Conservation (phyloP, 1,140 invertebrate species). For the Drosophila malerkotliana region DNA sequence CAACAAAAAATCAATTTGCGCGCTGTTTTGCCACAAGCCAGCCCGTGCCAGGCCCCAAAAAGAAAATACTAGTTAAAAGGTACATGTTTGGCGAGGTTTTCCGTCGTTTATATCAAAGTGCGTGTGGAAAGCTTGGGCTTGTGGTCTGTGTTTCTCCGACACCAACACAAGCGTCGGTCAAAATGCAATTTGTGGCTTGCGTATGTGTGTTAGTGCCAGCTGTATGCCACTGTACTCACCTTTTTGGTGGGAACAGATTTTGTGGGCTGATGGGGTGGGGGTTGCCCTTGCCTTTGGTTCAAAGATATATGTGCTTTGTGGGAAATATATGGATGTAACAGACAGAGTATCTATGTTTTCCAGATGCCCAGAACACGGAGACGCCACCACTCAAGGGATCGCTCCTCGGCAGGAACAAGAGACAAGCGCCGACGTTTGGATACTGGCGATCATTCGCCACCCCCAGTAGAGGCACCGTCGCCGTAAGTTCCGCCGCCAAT, state of each 20-base stretch:
- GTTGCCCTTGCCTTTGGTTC: constrained; percentile 13
- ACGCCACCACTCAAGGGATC: constrained; percentile 90
- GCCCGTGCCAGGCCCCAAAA: constrained; percentile 31
- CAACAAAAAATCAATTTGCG: constrained; percentile 72
- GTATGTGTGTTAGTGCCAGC: constrained; percentile 24
- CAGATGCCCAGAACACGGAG: constrained; percentile 92
- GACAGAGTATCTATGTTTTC: constrained; percentile 16
- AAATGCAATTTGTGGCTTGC: constrained; percentile 43
- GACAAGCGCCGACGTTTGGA: constrained; percentile 86
- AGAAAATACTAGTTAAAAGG: constrained; percentile 46
- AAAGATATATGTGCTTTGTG: constrained; percentile 11
- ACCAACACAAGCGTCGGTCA: constrained; percentile 18
- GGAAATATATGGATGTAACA: background rate
- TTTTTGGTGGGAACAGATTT: constrained; percentile 16
- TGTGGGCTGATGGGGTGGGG: constrained; percentile 5
- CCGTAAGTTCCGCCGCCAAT: constrained; percentile 67
- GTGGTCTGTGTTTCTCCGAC: constrained; percentile 25
- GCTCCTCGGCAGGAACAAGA: constrained; percentile 85
- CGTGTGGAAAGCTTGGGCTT: constrained; percentile 1
- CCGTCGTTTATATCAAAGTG: constrained; percentile 9
- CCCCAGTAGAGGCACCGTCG: constrained; percentile 70
- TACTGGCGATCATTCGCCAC: constrained; percentile 78
- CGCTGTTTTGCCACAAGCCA: constrained; percentile 37
- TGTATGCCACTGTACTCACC: constrained; percentile 49
- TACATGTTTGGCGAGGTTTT: constrained; percentile 29